Evolutionary conservation across 2,113 vertebrate genomes (phyloP).

Genomic region (Pampusana beccarii): DNA sequence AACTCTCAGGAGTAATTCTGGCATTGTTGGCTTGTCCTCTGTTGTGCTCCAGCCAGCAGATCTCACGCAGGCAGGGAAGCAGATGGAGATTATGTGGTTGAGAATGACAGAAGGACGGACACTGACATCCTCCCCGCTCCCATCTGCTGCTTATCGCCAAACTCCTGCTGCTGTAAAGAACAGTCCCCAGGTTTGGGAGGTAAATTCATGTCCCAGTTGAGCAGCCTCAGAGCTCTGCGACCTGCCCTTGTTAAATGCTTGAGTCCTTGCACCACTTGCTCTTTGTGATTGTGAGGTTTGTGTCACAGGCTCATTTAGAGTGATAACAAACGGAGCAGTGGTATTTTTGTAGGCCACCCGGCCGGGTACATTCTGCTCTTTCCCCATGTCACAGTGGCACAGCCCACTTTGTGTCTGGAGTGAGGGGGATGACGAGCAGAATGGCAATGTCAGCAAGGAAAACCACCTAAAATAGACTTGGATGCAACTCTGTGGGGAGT

Average conservation of each 20-base stretch:
- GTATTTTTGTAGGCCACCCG: not conserved
- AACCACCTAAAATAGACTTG: not conserved
- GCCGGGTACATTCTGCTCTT: not conserved
- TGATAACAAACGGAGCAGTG: not conserved
- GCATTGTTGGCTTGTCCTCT: not conserved
- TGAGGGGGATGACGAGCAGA: not conserved
- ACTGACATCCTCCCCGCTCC: not conserved
- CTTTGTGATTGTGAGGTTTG: not conserved
- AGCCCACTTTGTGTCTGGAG: not conserved
- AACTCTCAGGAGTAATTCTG: not conserved
- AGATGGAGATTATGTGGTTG: not conserved
- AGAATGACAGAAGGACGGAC: not conserved
- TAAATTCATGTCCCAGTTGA: not conserved
- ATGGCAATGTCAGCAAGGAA: not conserved
- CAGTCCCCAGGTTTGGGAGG: not conserved
- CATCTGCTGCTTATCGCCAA: conserved; percentile 3
- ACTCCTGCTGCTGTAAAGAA: not conserved
- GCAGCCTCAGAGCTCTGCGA: not conserved
- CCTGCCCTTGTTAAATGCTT: not conserved
- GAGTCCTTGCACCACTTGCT: not conserved
- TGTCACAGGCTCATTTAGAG: not conserved
- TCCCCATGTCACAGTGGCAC: not conserved
- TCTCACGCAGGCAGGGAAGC: not conserved
- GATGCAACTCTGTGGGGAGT: not conserved
- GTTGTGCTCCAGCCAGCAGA: not conserved